A percentile compares a stretch with the other conserved stretches of the same genome.
These are phyloP conservation scores for Bugulina stolonifera DNA, from an alignment of 2,888 invertebrate species.

Conservation along the genomic window DNA sequence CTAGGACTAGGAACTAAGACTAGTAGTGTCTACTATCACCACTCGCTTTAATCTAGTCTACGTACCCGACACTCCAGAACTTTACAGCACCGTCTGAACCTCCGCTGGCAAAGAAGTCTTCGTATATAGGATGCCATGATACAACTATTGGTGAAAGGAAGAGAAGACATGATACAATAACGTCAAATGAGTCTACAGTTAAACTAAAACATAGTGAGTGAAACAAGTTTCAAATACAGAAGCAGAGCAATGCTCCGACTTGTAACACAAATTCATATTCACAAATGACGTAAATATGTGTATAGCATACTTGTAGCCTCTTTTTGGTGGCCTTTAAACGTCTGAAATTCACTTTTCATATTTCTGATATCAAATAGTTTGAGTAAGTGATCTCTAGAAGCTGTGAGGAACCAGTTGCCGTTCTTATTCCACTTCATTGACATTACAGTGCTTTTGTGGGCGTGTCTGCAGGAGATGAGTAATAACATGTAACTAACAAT, in stretches of 20 bases:
- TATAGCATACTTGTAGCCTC: slow-evolving; percentile 65
- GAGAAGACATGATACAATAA: neutral
- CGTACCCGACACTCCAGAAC: slow-evolving; percentile 95
- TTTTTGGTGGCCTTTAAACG: slow-evolving; percentile 97
- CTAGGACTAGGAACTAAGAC: too few relatives aligned
- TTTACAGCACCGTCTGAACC: slow-evolving; percentile 97
- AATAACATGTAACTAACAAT: too few relatives aligned
- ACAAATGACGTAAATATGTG: too few relatives aligned
- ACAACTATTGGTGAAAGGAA: slow-evolving; percentile 46
- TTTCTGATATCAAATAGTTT: slow-evolving; percentile 97
- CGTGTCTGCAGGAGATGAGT: slow-evolving; percentile 68
- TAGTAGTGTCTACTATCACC: too few relatives aligned
- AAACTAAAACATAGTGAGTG: too few relatives aligned
- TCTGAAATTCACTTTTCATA: slow-evolving; percentile 87
- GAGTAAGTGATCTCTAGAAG: slow-evolving; percentile 90
- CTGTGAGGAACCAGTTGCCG: slow-evolving; percentile 98
- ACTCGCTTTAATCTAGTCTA: too few relatives aligned
- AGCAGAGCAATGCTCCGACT: too few relatives aligned
- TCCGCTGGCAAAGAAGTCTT: slow-evolving; percentile 92
- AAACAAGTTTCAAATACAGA: too few relatives aligned
- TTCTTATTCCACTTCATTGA: slow-evolving; percentile 98
- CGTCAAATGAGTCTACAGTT: too few relatives aligned
- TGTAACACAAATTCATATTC: too few relatives aligned
- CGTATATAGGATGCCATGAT: slow-evolving; percentile 97
- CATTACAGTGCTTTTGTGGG: slow-evolving; percentile 99